Percentiles rank a stretch among this genome's conserved stretches.
Conservation (phyloP, 2,113 vertebrate genomes). For the Hemiprocne comata region DNA sequence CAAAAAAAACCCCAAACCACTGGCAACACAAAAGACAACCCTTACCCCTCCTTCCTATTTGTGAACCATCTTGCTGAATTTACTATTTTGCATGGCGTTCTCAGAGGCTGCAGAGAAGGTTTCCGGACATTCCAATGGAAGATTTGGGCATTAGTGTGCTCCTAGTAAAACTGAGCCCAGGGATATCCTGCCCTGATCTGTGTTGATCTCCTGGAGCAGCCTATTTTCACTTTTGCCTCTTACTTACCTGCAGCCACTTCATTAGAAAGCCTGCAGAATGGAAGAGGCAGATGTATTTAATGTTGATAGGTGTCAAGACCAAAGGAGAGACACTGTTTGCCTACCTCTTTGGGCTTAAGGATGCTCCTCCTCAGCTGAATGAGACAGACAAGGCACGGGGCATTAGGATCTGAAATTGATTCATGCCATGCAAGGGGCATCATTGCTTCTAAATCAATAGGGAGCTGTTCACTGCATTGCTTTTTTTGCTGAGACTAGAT, state of each 20-base stretch:
- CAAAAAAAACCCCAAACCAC: neutral
- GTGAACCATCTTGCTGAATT: neutral
- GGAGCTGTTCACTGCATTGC: neutral
- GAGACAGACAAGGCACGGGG: neutral
- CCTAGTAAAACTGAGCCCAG: neutral
- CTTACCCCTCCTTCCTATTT: neutral
- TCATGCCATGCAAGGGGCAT: neutral
- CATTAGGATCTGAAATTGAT: accelerated
- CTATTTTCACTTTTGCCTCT: neutral
- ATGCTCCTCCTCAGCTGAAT: neutral
- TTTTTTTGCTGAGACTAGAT: neutral
- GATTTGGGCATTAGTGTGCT: neutral
- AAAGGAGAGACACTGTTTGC: neutral
- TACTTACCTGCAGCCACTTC: slow-evolving; percentile 5
- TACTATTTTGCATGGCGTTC: neutral
- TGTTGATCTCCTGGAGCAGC: neutral
- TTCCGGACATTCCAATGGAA: neutral
- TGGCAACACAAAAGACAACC: neutral
- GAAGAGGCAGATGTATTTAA: neutral
- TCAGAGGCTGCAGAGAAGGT: neutral
- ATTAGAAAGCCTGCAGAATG: neutral
- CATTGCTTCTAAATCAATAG: neutral
- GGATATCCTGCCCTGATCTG: neutral
- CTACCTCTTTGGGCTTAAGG: neutral
- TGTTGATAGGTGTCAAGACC: neutral